Evolutionary conservation across 2,888 invertebrate species (phyloP), one percentile per base, ranked within the genome.

Genomic region (Anthrax anthrax): DNA sequence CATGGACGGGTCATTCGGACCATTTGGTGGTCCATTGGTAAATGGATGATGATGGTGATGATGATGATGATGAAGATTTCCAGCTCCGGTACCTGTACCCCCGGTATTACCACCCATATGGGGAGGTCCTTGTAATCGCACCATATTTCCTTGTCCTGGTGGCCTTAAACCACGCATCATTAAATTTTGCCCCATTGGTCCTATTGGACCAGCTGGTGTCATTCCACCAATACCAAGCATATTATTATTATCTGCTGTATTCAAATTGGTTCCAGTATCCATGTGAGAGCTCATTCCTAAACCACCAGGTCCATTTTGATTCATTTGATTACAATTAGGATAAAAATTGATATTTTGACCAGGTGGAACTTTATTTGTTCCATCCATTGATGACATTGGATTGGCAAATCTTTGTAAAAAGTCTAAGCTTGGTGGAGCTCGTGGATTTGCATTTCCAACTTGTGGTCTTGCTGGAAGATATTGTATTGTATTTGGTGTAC

Each of bases 401-500:
- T 86, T 86, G 18, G 90, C 82, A 59, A 86, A 91, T 49, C 91
- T 76, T 58, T 88, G 89, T 47, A 92, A 71, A 69, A 92, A 92
- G 59, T 92, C 90, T 52, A 92, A 72, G 68, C 88, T 86, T 37
- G 90, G 90, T 6, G 90, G 88, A 12, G 84, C 84, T 39, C 89
- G 72, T 1, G 83, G 84, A 44, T 76, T 79, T 29, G 75, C 72
- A 50, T 76, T 75, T 59, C 78, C 78, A 58, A 81, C 80, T 63
- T 90, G 90, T n/a, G 94, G 88, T 69, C 92, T 77, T 44, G 92
- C 89, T 18, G 96, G 96, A 66, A 95, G 78, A 74, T 96, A 96
- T 73, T 96, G 95, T 63, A 96, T 96, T 36, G 96, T 96, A 69
- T 96, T 96, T 0, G 96, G 95, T 13, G 95, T 92, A 67, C 88